These are phyloP conservation scores for Stictonetta naevosa DNA, from an alignment of 2,113 vertebrate genomes.

Conservation along the genomic window DNA sequence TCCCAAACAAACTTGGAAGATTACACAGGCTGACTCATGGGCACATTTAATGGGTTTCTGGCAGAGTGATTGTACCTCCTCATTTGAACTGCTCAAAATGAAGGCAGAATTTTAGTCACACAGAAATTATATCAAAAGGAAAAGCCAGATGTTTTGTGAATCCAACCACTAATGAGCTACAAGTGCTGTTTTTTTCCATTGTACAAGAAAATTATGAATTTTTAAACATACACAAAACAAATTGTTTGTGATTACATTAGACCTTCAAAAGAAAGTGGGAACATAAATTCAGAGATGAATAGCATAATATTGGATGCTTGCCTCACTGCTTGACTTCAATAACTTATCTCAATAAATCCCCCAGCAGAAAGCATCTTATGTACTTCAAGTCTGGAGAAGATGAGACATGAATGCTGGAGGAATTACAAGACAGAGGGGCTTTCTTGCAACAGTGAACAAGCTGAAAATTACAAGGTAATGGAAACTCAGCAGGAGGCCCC, in stretches of 20 bases:
- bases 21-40: background rate
- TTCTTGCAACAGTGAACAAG: slow-evolving; percentile 82
- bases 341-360: slow-evolving; percentile 82
- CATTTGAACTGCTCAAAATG: background rate
- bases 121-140: slow-evolving; percentile 66
- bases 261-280: slow-evolving; percentile 73
- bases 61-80: background rate
- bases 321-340: slow-evolving; percentile 80
- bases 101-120: slow-evolving; percentile 32
- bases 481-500: slow-evolving; percentile 78
- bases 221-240: slow-evolving; percentile 77
- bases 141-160: slow-evolving; percentile 67
- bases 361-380: slow-evolving; percentile 79
- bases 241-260: slow-evolving; percentile 81
- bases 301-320: slow-evolving; percentile 73
- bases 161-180: slow-evolving; percentile 63
- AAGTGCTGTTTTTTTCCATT: slow-evolving; percentile 4
- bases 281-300: slow-evolving; percentile 78
- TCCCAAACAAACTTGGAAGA: background rate
- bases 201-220: slow-evolving; percentile 75
- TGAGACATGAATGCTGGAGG: slow-evolving; percentile 71
- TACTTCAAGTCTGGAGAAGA: slow-evolving; percentile 75
- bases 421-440: slow-evolving; percentile 81
- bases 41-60: slow-evolving; percentile 29
- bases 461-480: slow-evolving; percentile 87